Evolutionary conservation across 2,888 invertebrate genomes (phyloP).

Genomic region (Cremastinae sp.): DNA sequence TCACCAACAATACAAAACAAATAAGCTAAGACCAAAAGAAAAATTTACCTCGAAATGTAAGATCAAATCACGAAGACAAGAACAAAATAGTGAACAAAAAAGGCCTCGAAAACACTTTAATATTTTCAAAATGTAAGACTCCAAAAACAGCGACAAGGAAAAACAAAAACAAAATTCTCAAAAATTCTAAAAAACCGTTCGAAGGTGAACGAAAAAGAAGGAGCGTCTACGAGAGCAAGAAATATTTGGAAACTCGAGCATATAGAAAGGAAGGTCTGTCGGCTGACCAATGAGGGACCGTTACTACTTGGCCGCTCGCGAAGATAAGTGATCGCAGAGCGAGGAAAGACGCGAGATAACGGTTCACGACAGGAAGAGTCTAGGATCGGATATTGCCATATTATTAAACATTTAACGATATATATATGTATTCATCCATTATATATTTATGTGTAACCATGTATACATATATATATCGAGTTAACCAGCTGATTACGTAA

Average conservation of each 20-base stretch:
- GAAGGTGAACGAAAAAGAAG: neutral
- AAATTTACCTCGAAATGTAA: neutral
- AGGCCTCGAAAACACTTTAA: too few species aligned
- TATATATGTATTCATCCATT: slow-evolving; percentile 36
- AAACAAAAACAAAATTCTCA: slow-evolving; percentile 19
- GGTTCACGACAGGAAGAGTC: slow-evolving; percentile 30
- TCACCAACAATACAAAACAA: neutral
- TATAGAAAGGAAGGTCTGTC: slow-evolving; percentile 7
- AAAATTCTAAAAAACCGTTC: neutral
- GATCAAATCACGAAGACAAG: too few species aligned
- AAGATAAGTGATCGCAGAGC: slow-evolving; percentile 29
- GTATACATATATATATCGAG: slow-evolving; percentile 55
- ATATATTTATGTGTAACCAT: slow-evolving; percentile 34
- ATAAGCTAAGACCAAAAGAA: neutral
- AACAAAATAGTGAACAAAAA: too few species aligned
- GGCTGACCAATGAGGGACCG: slow-evolving; percentile 34
- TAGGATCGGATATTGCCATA: slow-evolving; percentile 46
- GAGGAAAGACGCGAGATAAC: slow-evolving; percentile 24
- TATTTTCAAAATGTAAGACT: too few species aligned
- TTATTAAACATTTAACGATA: slow-evolving; percentile 49
- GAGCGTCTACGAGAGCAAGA: slow-evolving; percentile 23
- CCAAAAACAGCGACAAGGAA: slow-evolving; percentile 4
- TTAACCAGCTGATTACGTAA: slow-evolving; percentile 44
- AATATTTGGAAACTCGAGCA: slow-evolving; percentile 3
- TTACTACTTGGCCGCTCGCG: slow-evolving; percentile 49